A percentile compares a stretch with the other conserved stretches of the same genome.
Evolutionary conservation across 2,888 invertebrate genomes (phyloP).

Genomic region (Caradrina kadenii): DNA sequence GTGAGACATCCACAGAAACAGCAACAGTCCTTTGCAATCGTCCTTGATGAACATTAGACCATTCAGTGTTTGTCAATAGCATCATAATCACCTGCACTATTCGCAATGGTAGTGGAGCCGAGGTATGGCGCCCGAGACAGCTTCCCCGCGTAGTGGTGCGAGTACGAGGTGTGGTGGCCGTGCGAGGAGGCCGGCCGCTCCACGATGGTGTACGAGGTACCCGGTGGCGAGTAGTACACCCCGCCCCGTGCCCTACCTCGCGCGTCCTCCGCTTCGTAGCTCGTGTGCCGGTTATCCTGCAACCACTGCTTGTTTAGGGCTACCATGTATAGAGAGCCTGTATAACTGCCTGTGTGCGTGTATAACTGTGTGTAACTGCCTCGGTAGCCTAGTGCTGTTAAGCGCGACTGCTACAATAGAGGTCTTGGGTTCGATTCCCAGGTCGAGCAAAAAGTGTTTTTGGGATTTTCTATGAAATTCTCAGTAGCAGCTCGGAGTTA

Average conservation of each 20-base stretch:
- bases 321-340: too few relatives aligned
- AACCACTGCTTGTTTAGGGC: slow-evolving; percentile 75
- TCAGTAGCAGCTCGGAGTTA: too few relatives aligned
- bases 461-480: too few relatives aligned
- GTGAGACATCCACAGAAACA: neutral
- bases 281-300: slow-evolving; percentile 88
- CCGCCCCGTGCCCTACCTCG: slow-evolving; percentile 91
- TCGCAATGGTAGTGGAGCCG: slow-evolving; percentile 92
- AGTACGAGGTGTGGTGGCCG: slow-evolving; percentile 91
- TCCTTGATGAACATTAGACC: too few relatives aligned
- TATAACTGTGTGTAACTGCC: too few relatives aligned
- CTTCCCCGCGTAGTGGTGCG: slow-evolving; percentile 90
- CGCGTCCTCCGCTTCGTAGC: slow-evolving; percentile 88
- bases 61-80: neutral
- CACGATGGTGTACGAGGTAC: slow-evolving; percentile 96
- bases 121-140: slow-evolving; percentile 92
- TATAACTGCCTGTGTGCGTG: too few relatives aligned
- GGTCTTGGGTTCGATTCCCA: too few relatives aligned
- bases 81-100: slow-evolving; percentile 78
- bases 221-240: slow-evolving; percentile 96
- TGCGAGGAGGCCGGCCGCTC: slow-evolving; percentile 94
- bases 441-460: too few relatives aligned
- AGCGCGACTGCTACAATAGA: too few relatives aligned
- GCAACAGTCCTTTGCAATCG: too few relatives aligned
- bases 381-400: too few relatives aligned